A percentile compares a stretch with the other conserved stretches of the same genome.
These are phyloP conservation scores for Menidia menidia DNA, from an alignment of 2,797 vertebrate genomes.

Conservation along the genomic window DNA sequence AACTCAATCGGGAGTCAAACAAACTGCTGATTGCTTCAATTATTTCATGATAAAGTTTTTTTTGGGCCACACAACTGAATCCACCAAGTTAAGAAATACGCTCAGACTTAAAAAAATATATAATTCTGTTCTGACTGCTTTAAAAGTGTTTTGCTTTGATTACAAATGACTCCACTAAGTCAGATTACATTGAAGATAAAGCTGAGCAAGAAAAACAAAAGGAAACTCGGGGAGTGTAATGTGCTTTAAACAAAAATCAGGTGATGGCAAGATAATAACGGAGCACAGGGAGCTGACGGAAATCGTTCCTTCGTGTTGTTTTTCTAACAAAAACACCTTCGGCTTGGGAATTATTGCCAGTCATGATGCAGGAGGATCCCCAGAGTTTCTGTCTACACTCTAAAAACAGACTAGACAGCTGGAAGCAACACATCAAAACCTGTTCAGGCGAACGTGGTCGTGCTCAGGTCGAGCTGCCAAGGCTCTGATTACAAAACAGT, in stretches of 20 bases:
- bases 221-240: too few species aligned
- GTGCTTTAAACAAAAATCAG: neutral
- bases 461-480: slow-evolving; percentile 38
- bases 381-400: slow-evolving; percentile 37
- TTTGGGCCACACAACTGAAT: too few species aligned
- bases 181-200: too few species aligned
- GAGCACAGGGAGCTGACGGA: neutral
- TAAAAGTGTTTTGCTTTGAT: too few species aligned
- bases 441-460: slow-evolving; percentile 39
- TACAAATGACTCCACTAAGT: too few species aligned
- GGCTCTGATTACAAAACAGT: slow-evolving; percentile 64
- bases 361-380: slow-evolving; percentile 15
- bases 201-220: too few species aligned
- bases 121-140: too few species aligned
- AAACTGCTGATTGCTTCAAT: too few species aligned
- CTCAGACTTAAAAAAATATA: too few species aligned
- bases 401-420: slow-evolving; percentile 32
- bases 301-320: neutral
- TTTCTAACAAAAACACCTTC: slow-evolving; percentile 16
- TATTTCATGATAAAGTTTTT: too few species aligned
- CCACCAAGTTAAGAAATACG: too few species aligned
- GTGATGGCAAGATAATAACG: neutral
- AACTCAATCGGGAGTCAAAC: neutral
- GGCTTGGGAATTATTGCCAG: slow-evolving; percentile 33
- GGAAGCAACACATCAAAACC: slow-evolving; percentile 32